These are phyloP conservation scores for Holotrichia oblita DNA, from an alignment of 1,140 invertebrate genomes.

Conservation along the genomic window DNA sequence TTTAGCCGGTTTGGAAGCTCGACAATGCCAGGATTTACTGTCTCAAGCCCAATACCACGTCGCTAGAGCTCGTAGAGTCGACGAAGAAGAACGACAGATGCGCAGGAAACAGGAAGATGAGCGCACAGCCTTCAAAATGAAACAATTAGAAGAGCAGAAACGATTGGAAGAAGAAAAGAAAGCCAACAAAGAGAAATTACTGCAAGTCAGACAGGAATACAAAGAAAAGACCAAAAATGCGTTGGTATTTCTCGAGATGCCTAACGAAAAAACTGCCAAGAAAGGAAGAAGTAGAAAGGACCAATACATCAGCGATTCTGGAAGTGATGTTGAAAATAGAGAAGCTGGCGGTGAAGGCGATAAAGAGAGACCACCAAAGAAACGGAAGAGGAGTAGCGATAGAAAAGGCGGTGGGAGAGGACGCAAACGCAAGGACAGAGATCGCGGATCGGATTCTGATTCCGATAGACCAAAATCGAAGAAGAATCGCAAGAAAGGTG, in stretches of 20 bases:
- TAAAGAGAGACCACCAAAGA: slow-evolving; percentile 61
- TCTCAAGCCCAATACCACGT: slow-evolving; percentile 98
- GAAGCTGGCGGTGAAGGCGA: slow-evolving; percentile 52
- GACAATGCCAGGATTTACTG: slow-evolving; percentile 93
- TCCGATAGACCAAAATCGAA: slow-evolving; percentile 72
- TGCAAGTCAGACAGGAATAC: slow-evolving; percentile 91
- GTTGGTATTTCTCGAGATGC: slow-evolving; percentile 82
- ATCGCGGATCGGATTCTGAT: slow-evolving; percentile 65
- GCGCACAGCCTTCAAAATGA: slow-evolving; percentile 76
- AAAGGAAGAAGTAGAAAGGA: slow-evolving; percentile 66
- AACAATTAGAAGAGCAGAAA: slow-evolving; percentile 75
- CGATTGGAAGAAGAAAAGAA: slow-evolving; percentile 76
- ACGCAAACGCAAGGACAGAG: slow-evolving; percentile 61
- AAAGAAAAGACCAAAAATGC: slow-evolving; percentile 96
- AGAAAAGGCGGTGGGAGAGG: slow-evolving; percentile 58
- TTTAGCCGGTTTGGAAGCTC: slow-evolving; percentile 84
- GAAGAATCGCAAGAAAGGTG: slow-evolving; percentile 64
- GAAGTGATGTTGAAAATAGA: slow-evolving; percentile 67
- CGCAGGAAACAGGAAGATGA: slow-evolving; percentile 93
- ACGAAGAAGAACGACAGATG: slow-evolving; percentile 91
- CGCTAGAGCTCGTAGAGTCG: slow-evolving; percentile 86
- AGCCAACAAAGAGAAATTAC: slow-evolving; percentile 82
- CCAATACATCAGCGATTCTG: slow-evolving; percentile 77
- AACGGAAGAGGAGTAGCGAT: slow-evolving; percentile 61
- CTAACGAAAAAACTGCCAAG: slow-evolving; percentile 68